Base-by-base conservation (phyloP, 2,888 invertebrate species). In the Trachelus stipa region DNA sequence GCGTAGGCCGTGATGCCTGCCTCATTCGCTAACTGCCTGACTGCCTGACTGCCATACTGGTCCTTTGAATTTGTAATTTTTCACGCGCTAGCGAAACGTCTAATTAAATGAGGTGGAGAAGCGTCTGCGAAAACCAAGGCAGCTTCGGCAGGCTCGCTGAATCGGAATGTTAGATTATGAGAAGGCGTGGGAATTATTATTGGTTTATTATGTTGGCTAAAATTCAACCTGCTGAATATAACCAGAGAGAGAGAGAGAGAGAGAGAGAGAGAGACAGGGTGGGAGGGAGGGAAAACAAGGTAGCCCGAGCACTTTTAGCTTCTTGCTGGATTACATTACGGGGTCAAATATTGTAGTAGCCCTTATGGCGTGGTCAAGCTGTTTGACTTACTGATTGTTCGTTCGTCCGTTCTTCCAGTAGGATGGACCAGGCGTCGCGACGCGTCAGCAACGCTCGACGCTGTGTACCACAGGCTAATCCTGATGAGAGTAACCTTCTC, bases 341-440 rank as follows among this genome's bases (percentile, higher is more conserved):
- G 77, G 77, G 75, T 81, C 86, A 88, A 88, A 88, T 88, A 88
- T 88, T 88, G 82, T 80, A 85, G 82, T 80, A 83, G 80, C 84
- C 84, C 84, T 84, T 81, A 74, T 33, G 37, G 74, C 76, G 80
- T 75, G 85, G 81, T 83, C 83, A 82, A 85, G 79, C 80, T 86
- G 84, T 88, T 87, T 87, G 87, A 87, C 85, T 87, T 85, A 75
- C 77, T 82, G 81, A 83, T 82, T 83, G 78, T 81, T 80, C 77
- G 71, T 68, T 40, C 76, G 69, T 73, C 77, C 78, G 34, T 75
- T 73, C 75, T 75, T 75, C 35, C 78, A 75, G 76, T 78, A 81
- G 81, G 79, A 79, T 76, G 75, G 4, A 40, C 40, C 40, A 40
- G 40, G 6, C 40, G 40, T 40, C 40, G 40, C 40, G 40, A 40